Evolutionary conservation across 2,888 invertebrate genomes (phyloP).

Genomic region (Dryocosmus kuriphilus): DNA sequence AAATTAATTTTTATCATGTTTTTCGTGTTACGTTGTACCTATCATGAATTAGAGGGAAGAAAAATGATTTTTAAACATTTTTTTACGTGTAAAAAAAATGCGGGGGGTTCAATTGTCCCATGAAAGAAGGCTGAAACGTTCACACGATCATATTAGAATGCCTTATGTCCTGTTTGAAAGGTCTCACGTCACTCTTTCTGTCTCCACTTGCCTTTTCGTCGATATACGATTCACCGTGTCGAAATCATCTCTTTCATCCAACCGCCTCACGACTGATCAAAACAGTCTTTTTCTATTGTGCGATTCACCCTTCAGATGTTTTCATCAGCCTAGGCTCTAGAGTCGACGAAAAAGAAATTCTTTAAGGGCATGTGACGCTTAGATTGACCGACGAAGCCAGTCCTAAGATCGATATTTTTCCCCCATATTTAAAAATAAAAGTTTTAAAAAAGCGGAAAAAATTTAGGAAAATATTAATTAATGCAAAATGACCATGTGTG

Average conservation of each 20-base stretch:
- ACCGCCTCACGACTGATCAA: slow-evolving; percentile 20
- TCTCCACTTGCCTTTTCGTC: slow-evolving; percentile 5
- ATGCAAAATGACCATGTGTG: too few species aligned
- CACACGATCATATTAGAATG: slow-evolving; percentile 21
- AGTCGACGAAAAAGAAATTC: too few species aligned
- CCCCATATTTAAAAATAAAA: too few species aligned
- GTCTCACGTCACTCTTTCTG: slow-evolving; percentile 29
- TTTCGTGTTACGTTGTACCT: too few species aligned
- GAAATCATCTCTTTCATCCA: slow-evolving; percentile 25
- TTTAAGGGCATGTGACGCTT: too few species aligned
- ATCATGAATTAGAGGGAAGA: too few species aligned
- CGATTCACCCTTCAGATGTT: background rate
- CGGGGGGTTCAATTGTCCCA: background rate
- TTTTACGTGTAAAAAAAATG: background rate
- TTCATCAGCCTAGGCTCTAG: background rate
- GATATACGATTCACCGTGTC: slow-evolving; percentile 9
- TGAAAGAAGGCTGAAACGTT: slow-evolving; percentile 8
- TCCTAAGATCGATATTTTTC: too few species aligned
- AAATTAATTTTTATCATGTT: too few species aligned
- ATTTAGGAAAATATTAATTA: too few species aligned
- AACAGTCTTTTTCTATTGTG: slow-evolving; percentile 5
- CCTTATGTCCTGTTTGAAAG: slow-evolving; percentile 19
- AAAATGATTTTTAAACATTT: too few species aligned
- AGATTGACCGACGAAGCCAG: too few species aligned
- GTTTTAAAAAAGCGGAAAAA: too few species aligned